phyloP scores from a whole-genome alignment of 2,888 invertebrate genomes.

The Schizaphis graminum region DNA sequence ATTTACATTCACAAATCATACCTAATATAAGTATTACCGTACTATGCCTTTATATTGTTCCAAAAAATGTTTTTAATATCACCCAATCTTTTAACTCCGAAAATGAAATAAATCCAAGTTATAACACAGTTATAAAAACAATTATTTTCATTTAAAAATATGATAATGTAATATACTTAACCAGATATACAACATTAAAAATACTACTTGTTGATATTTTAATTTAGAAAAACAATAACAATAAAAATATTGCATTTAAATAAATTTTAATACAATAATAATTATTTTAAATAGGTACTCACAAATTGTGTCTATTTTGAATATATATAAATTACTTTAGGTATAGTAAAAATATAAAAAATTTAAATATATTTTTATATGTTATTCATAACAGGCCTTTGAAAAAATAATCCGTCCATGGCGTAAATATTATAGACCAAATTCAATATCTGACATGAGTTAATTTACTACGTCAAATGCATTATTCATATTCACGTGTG shows the following conservation, averaged over 20 bases:
- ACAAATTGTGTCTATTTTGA: background rate
- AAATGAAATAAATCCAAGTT: background rate
- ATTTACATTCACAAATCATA: background rate
- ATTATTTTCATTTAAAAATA: background rate
- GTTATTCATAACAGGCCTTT: background rate
- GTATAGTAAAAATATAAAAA: background rate
- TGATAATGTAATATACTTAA: background rate
- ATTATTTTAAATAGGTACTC: background rate
- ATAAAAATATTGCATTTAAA: background rate
- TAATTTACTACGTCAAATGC: slow-evolving; percentile 37
- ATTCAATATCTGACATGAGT: slow-evolving; percentile 9
- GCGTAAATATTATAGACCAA: background rate
- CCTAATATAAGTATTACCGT: background rate
- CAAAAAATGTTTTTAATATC: background rate
- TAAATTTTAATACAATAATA: background rate
- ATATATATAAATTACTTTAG: background rate
- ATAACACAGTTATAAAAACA: background rate
- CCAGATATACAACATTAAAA: background rate
- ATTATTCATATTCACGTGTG: slow-evolving; percentile 41
- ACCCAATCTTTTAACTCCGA: background rate
- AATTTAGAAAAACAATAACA: background rate
- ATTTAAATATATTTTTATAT: background rate
- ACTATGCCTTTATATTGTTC: background rate
- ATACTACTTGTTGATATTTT: background rate
- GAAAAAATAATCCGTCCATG: background rate